These are phyloP conservation scores for Galeruca laticollis DNA, from an alignment of 2,888 invertebrate species.

Conservation along the genomic window DNA sequence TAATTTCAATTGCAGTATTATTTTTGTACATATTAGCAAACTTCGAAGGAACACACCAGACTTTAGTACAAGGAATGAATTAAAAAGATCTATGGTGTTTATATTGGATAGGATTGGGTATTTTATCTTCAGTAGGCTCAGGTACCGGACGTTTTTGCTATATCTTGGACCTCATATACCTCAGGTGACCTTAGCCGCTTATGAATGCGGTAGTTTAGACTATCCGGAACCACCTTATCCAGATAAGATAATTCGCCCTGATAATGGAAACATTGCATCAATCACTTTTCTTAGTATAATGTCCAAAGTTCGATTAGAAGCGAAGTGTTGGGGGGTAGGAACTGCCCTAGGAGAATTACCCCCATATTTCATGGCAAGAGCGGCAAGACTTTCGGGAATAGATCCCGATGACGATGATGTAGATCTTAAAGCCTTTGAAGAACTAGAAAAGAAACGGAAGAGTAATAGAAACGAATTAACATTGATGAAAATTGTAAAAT, in stretches of 20 bases:
- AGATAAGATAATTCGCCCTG: slow-evolving; percentile 93
- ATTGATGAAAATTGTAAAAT: slow-evolving; percentile 83
- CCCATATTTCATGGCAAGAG: slow-evolving; percentile 99
- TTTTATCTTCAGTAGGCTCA: slow-evolving; percentile 96
- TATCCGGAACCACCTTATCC: slow-evolving; percentile 99
- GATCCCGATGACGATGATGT: slow-evolving; percentile 72
- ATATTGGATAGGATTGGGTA: slow-evolving; percentile 65
- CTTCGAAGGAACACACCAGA: slow-evolving; percentile 76
- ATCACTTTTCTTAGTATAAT: slow-evolving; percentile 94
- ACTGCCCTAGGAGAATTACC: slow-evolving; percentile 99
- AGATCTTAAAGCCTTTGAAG: slow-evolving; percentile 81
- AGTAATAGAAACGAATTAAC: slow-evolving; percentile 72
- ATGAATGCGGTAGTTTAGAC: slow-evolving; percentile 94
- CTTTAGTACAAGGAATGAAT: slow-evolving; percentile 69
- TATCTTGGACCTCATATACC: slow-evolving; percentile 99
- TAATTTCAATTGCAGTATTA: slow-evolving; percentile 68
- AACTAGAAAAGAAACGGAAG: slow-evolving; percentile 76
- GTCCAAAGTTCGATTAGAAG: slow-evolving; percentile 94
- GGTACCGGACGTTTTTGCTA: slow-evolving; percentile 99
- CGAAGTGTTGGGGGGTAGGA: slow-evolving; percentile 97
- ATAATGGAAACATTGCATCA: slow-evolving; percentile 70
- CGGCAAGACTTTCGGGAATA: slow-evolving; percentile 78
- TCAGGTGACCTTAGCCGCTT: slow-evolving; percentile 97
- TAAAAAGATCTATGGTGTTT: slow-evolving; percentile 63
- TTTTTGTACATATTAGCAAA: slow-evolving; percentile 71